Base-by-base conservation (phyloP, 2,888 invertebrate species). In the Platycheirus albimanus region DNA sequence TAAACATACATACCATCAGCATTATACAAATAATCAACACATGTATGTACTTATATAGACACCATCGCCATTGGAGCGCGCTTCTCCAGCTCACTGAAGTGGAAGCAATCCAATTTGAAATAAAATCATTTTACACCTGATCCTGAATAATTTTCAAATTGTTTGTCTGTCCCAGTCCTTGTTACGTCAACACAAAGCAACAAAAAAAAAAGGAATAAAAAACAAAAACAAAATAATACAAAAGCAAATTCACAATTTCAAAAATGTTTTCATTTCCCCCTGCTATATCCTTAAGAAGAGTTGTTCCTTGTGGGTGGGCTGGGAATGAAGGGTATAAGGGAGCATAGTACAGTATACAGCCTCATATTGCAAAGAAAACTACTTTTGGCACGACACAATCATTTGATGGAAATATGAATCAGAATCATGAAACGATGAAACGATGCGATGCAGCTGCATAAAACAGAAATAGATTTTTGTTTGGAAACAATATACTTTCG, bases 41-140 rank as follows among this genome's bases (percentile, higher is more conserved):
- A 78, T 78, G 78, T 28, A 38, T n/a, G n/a, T 6, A 1, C 4
- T 5, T 3, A 36, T 36, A 36, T 10, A 5, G 3, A 24, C 10
- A 1, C 13, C 4, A 0, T 5, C 13, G 2, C 41, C 24, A 41
- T 6, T 58, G 41, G 38, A 67, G 58, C 52, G 24, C 30, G 43
- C 74, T 67, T 58, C 61, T 49, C 38, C 58, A 43, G 61, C 54
- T 41, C 76, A 56, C 64, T 79, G 66, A 80, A 84, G 83, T 71
- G 79, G 61, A 77, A 85, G 71, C 84, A 83, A 86, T 86, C 85
- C 86, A 86, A 86, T 86, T 86, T 86, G 78, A 77, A 83, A 70
- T 79, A 81, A 83, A 85, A 70, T 76, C 81, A 79, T 84, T 85
- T 86, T 79, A 85, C 86, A 86, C 86, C 86, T 86, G 86, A 86